phyloP scores from a whole-genome alignment of 2,888 invertebrate genomes.

The Yponomeuta evonymella region DNA sequence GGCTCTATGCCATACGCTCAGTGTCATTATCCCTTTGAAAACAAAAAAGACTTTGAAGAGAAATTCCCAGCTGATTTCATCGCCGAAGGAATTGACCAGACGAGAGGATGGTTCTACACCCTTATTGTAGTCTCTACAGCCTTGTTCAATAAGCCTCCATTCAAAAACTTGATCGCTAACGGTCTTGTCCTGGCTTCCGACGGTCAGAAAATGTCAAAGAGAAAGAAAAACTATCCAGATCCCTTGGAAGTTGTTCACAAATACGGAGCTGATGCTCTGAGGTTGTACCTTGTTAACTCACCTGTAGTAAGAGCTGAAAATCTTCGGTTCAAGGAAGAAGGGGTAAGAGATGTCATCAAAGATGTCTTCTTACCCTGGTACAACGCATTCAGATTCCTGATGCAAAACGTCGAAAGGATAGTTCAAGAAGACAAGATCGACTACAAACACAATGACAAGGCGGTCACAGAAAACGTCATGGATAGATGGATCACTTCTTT shows the following conservation, averaged over 20 bases:
- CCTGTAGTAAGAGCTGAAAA: slow-evolving; percentile 98
- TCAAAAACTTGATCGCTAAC: slow-evolving; percentile 97
- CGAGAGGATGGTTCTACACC: slow-evolving; percentile 99
- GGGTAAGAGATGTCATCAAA: slow-evolving; percentile 96
- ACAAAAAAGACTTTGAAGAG: slow-evolving; percentile 89
- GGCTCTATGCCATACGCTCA: slow-evolving; percentile 99
- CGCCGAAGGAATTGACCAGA: slow-evolving; percentile 99
- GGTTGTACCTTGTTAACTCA: slow-evolving; percentile 97
- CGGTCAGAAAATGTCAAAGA: slow-evolving; percentile 99
- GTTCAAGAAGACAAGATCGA: slow-evolving; percentile 79
- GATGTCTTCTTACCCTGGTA: slow-evolving; percentile 99
- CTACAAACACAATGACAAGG: slow-evolving; percentile 75
- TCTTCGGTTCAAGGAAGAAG: slow-evolving; percentile 96
- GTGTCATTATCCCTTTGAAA: slow-evolving; percentile 97
- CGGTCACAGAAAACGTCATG: slow-evolving; percentile 86
- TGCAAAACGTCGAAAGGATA: slow-evolving; percentile 93
- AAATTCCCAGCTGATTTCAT: slow-evolving; percentile 99
- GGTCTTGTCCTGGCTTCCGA: slow-evolving; percentile 97
- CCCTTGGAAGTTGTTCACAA: slow-evolving; percentile 92
- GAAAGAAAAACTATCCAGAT: slow-evolving; percentile 99
- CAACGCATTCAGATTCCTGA: slow-evolving; percentile 93
- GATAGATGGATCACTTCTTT: slow-evolving; percentile 98
- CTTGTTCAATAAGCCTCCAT: slow-evolving; percentile 96
- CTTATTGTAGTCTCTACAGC: slow-evolving; percentile 97
- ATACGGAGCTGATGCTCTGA: slow-evolving; percentile 97